Evolutionary conservation across 1,140 invertebrate species (phyloP).

Genomic region (Antheraea pernyi): DNA sequence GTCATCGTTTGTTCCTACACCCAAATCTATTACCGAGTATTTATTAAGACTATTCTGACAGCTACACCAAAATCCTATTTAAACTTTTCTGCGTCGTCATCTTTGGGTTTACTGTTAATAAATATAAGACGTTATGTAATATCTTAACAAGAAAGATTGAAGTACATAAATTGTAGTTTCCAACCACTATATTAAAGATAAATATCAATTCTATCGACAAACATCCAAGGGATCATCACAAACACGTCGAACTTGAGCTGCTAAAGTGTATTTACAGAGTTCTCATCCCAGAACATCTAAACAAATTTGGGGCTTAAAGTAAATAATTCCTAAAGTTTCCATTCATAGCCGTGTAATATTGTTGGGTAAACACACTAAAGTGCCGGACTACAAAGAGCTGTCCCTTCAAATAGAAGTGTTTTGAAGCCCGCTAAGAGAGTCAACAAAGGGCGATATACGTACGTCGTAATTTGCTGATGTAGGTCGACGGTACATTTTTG

Average conservation of each 20-base stretch:
- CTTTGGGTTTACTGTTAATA: not conserved
- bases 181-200: not conserved
- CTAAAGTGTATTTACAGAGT: slow-evolving; percentile 21
- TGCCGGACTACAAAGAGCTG: slow-evolving; percentile 28
- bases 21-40: no score
- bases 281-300: slow-evolving; percentile 20
- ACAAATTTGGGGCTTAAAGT: slow-evolving; percentile 28
- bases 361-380: slow-evolving; percentile 24
- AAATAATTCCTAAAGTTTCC: slow-evolving; percentile 26
- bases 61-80: no score
- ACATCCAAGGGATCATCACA: slow-evolving; percentile 4
- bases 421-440: slow-evolving; percentile 18
- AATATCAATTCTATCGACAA: not conserved
- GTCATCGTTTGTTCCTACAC: no score
- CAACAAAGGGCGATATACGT: slow-evolving; percentile 1
- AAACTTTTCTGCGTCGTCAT: no score
- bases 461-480: slow-evolving; percentile 3
- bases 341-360: slow-evolving; percentile 23
- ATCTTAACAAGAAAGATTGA: not conserved
- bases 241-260: not conserved
- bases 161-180: not conserved
- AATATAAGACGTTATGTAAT: not conserved
- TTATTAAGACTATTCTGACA: no score
- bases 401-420: slow-evolving; percentile 29
- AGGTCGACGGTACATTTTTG: not conserved